phyloP scores from a whole-genome alignment of 2,888 invertebrate genomes.

The Fabriciana adippe region DNA sequence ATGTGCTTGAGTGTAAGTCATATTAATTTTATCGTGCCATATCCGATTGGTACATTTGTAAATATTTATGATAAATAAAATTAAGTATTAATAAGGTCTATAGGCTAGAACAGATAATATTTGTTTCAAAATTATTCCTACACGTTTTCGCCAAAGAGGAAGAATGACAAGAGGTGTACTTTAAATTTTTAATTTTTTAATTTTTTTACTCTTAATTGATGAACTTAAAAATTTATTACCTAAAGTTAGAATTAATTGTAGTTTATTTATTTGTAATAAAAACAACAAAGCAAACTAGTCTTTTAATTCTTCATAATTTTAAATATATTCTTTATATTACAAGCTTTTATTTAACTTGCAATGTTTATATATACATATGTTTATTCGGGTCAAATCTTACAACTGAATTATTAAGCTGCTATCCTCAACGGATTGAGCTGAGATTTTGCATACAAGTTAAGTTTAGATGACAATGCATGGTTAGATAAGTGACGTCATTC shows the following conservation, averaged over 20 bases:
- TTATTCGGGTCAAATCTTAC: too few species aligned
- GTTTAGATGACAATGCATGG: too few species aligned
- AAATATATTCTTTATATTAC: not conserved
- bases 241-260: slow-evolving; percentile 60
- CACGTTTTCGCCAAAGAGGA: slow-evolving; percentile 50
- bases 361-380: too few species aligned
- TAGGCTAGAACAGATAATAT: slow-evolving; percentile 19
- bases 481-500: too few species aligned
- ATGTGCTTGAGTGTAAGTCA: slow-evolving; percentile 17
- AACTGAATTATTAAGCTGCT: too few species aligned
- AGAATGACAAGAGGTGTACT: slow-evolving; percentile 42
- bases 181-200: slow-evolving; percentile 48
- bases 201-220: slow-evolving; percentile 43
- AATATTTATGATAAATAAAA: slow-evolving; percentile 44
- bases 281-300: slow-evolving; percentile 41
- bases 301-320: slow-evolving; percentile 33
- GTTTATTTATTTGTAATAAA: slow-evolving; percentile 75
- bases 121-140: slow-evolving; percentile 43
- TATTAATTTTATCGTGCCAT: slow-evolving; percentile 40
- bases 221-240: slow-evolving; percentile 48
- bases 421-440: too few species aligned
- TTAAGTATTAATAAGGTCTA: slow-evolving; percentile 35
- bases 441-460: too few species aligned
- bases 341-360: too few species aligned
- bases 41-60: slow-evolving; percentile 46